These are phyloP conservation scores for Nymphalis urticae DNA, from an alignment of 2,888 invertebrate genomes.

Conservation along the genomic window DNA sequence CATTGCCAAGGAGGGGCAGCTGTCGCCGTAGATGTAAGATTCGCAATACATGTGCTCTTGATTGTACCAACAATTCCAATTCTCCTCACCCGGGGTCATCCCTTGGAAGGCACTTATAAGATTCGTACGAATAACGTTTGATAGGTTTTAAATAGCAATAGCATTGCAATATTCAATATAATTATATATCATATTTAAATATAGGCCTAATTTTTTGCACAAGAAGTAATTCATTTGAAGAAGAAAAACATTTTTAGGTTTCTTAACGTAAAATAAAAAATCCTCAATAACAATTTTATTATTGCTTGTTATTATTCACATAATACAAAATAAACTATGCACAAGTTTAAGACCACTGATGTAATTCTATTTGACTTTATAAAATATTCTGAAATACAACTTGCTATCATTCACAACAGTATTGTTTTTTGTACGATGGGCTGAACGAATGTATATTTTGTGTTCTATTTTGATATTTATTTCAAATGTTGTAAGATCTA, in stretches of 20 bases:
- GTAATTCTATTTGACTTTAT: slow-evolving; percentile 67
- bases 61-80: too few relatives aligned
- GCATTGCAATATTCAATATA: too few relatives aligned
- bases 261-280: slow-evolving; percentile 47
- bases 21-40: too few relatives aligned
- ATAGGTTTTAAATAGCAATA: too few relatives aligned
- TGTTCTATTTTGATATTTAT: slow-evolving; percentile 3
- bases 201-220: neutral
- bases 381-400: slow-evolving; percentile 69
- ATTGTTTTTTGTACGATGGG: slow-evolving; percentile 33
- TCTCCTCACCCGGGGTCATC: too few relatives aligned
- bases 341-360: slow-evolving; percentile 81
- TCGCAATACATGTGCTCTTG: too few relatives aligned
- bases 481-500: slow-evolving; percentile 6
- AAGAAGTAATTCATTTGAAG: neutral
- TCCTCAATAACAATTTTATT: slow-evolving; percentile 83
- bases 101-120: too few relatives aligned
- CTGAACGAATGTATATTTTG: slow-evolving; percentile 26
- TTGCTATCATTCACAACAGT: slow-evolving; percentile 54
- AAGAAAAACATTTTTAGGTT: neutral
- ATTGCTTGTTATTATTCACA: slow-evolving; percentile 85
- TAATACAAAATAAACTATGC: slow-evolving; percentile 86
- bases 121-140: too few relatives aligned
- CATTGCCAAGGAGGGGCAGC: too few relatives aligned
- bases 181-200: neutral